phyloP scores from a whole-genome alignment of 2,888 invertebrate species.

The Dicyrtoma fusca region DNA sequence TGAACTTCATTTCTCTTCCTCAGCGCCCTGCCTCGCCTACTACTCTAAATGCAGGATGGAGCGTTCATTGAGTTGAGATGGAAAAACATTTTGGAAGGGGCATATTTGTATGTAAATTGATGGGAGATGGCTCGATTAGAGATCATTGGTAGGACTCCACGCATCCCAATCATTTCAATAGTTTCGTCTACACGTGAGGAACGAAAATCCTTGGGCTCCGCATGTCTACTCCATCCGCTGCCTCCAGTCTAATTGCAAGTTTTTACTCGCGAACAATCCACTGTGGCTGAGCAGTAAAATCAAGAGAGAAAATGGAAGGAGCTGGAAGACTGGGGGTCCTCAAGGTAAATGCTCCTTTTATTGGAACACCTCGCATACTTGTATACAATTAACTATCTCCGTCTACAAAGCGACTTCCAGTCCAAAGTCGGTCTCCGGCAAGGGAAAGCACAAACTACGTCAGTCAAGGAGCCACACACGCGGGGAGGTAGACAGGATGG shows the following conservation, averaged over 20 bases:
- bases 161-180: conserved; percentile 35
- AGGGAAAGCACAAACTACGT: no score
- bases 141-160: conserved; percentile 40
- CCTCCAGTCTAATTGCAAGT: conserved; percentile 20
- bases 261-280: conserved; percentile 13
- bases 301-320: conserved; percentile 13
- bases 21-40: neutral
- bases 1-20: no score
- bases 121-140: conserved; percentile 40
- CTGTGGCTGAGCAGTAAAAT: conserved; percentile 19
- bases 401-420: no score
- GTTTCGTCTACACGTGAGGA: conserved; percentile 8
- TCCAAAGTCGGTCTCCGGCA: no score
- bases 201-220: neutral
- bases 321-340: neutral
- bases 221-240: neutral
- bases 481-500: no score
- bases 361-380: neutral
- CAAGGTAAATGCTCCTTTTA: neutral
- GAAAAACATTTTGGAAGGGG: conserved; percentile 32
- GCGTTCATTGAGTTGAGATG: conserved; percentile 9
- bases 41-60: neutral
- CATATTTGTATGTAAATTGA: conserved; percentile 40
- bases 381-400: neutral
- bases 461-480: no score